These are phyloP conservation scores for Nephrotoma appendiculata DNA, from an alignment of 2,888 invertebrate species.

Conservation along the genomic window DNA sequence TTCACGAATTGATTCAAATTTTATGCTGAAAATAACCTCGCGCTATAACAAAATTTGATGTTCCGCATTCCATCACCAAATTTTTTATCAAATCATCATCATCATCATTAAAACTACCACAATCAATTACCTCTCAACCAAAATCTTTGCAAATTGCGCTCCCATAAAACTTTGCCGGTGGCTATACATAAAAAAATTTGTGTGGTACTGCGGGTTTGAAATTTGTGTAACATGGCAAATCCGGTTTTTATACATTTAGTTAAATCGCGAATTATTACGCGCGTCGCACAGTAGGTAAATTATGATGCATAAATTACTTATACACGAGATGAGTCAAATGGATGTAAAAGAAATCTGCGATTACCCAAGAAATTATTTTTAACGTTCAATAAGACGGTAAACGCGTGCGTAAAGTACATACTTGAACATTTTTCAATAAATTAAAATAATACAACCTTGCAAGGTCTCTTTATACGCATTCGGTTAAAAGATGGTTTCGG, in stretches of 20 bases:
- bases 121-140: neutral
- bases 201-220: neutral
- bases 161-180: neutral
- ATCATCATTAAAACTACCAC: neutral
- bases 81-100: neutral
- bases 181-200: neutral
- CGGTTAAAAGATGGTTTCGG: neutral
- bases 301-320: neutral
- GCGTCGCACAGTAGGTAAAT: neutral
- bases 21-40: neutral
- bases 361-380: neutral
- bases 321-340: neutral
- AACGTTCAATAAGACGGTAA: neutral
- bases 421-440: neutral
- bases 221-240: neutral
- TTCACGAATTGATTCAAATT: neutral
- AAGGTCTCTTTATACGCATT: neutral
- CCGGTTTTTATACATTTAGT: neutral
- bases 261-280: neutral
- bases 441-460: neutral
- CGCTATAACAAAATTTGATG: neutral
- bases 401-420: neutral
- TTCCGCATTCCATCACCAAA: neutral
- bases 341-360: neutral
- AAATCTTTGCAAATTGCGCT: neutral